Evolutionary conservation across 2,797 vertebrate genomes (phyloP).

Genomic region (Nyctibius grandis): DNA sequence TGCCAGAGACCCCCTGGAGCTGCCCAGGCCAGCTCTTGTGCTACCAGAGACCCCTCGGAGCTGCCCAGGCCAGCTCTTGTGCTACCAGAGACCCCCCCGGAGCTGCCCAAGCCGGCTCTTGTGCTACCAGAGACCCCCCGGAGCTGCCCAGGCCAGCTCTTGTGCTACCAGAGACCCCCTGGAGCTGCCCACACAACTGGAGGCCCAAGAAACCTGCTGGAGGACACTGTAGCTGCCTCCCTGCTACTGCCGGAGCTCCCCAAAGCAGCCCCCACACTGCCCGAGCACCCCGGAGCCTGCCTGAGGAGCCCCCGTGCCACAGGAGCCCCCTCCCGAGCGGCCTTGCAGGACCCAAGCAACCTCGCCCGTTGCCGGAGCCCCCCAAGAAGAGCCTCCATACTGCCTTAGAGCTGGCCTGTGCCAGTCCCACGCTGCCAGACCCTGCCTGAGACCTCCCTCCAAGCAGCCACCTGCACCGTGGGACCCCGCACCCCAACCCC

Average conservation of each 20-base stretch:
- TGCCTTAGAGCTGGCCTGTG: not conserved
- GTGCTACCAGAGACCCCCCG: not conserved
- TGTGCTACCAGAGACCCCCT: accelerated
- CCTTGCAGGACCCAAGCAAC: accelerated
- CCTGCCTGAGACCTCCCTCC: not conserved
- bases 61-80: accelerated
- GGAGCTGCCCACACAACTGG: accelerated
- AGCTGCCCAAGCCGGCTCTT: no score
- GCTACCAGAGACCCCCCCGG: not conserved
- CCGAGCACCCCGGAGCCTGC: accelerated
- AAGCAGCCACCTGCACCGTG: not conserved
- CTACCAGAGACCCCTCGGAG: accelerated
- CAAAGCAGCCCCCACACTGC: not conserved
- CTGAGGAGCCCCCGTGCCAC: accelerated
- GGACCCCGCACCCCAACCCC: not conserved
- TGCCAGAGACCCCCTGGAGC: no score
- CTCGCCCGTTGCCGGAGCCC: accelerated
- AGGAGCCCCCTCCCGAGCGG: accelerated
- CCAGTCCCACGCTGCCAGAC: no score
- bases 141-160: not conserved
- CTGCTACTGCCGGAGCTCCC: accelerated
- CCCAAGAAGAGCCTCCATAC: not conserved
- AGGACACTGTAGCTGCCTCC: not conserved
- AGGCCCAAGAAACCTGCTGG: not conserved
- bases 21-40: not conserved